Base-by-base conservation (phyloP, 1,140 invertebrate species). In the Gyrodactylus bullatarudis region DNA sequence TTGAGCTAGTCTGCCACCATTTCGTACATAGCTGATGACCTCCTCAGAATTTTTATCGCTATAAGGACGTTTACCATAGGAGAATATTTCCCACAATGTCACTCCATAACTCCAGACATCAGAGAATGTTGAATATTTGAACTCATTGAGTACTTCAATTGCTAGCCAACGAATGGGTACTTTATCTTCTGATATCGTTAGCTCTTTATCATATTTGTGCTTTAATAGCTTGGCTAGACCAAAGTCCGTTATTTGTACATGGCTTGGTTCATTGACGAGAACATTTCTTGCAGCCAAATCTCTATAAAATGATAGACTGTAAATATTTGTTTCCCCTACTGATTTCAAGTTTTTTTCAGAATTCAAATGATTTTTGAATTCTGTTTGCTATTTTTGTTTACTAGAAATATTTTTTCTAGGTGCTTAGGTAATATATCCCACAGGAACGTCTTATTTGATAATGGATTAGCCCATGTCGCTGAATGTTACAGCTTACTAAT, bases 101-200 rank as follows among this genome's bases (percentile, higher is more conserved):
- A 75, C 68, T 26, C 78, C 72, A 24, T 69, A 73, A 20, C 22
- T 26, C 72, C 72, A 73, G n/a, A 73, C 72, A 69, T 73, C 72
- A 8, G 72, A 24, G 20, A 24, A n/a, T 8, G 20, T 20, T 16
- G 72, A 73, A 26, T 68, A 73, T 26, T 69, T 54, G 8, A 20
- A 19, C 2, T 69, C 27, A 1, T 20, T 23, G 2, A 73, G 72
- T 22, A 23, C 23, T 24, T 73, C 72, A 26, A 73, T 22, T 20
- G 72, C 25, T 21, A 73, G 27, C 72, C 72, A 73, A 1, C 68
- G 27, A 54, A 73, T 69, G 2, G 72, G 72, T 1, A 73, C 27
- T 69, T 73, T 73, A 24, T 26, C 69, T n/a, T 54, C 26, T 34
- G 22, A 23, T 23, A 71, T 71, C 1, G 24, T 71, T 26, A 71